These are phyloP conservation scores for Puffinus mauretanicus DNA, from an alignment of 2,113 vertebrate genomes.

Conservation along the genomic window DNA sequence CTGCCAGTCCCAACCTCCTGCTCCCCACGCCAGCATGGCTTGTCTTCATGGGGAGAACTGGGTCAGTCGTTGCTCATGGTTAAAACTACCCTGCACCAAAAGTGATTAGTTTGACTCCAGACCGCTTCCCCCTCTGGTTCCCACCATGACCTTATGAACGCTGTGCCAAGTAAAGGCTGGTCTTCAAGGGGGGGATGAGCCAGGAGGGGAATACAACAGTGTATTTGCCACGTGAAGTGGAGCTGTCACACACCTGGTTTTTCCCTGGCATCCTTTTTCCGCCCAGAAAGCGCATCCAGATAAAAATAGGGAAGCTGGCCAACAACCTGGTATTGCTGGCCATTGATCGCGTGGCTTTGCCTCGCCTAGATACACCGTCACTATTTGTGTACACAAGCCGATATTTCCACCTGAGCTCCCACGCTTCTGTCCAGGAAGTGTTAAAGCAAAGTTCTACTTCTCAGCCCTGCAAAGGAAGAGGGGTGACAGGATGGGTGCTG, in stretches of 20 bases:
- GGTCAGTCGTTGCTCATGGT: background rate
- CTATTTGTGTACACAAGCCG: background rate
- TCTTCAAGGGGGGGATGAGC: background rate
- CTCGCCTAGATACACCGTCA: constrained; percentile 4
- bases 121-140: background rate
- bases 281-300: background rate
- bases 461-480: background rate
- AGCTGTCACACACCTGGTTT: background rate
- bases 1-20: background rate
- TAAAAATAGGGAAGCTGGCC: background rate
- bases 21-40: background rate
- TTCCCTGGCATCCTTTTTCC: background rate
- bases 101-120: background rate
- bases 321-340: background rate
- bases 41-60: background rate
- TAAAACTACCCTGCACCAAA: background rate
- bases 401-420: constrained; percentile 3
- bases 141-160: accelerated
- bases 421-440: background rate
- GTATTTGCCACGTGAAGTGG: background rate
- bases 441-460: background rate
- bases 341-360: background rate
- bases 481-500: background rate
- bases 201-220: background rate
- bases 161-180: background rate